phyloP scores from a whole-genome alignment of 2,888 invertebrate genomes.

The Drosophila niveifrons region DNA sequence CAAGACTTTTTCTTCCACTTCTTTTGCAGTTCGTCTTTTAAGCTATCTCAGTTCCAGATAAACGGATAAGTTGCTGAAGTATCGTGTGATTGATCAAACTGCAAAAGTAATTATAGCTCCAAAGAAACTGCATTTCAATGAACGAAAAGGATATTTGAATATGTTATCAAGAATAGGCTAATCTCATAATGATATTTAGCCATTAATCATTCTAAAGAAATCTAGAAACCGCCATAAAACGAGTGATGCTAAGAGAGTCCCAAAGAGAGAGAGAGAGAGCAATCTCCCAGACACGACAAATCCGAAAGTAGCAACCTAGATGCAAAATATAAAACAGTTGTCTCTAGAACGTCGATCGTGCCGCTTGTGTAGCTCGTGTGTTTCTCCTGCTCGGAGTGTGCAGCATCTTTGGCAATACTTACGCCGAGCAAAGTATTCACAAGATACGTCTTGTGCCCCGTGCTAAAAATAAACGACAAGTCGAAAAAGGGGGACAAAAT shows the following conservation, averaged over 20 bases:
- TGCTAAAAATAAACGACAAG: conserved; percentile 63
- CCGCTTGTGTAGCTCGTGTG: conserved; percentile 50
- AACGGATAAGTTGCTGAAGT: conserved; percentile 20
- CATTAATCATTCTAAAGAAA: conserved; percentile 12
- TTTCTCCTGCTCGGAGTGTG: conserved; percentile 1
- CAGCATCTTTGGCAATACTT: conserved; percentile 41
- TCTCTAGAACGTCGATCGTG: conserved; percentile 70
- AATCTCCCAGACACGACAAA: conserved; percentile 25
- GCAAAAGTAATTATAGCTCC: conserved; percentile 39
- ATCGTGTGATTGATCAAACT: conserved; percentile 36
- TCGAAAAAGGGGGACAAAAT: conserved; percentile 71
- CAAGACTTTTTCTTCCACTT: conserved; percentile 21
- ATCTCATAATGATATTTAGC: conserved; percentile 8
- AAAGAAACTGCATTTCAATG: not conserved
- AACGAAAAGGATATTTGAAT: not conserved
- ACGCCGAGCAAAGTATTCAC: conserved; percentile 42
- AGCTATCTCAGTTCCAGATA: conserved; percentile 24
- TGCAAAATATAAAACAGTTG: conserved; percentile 45
- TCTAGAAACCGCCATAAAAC: not conserved
- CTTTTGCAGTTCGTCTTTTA: not conserved
- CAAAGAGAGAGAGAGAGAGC: conserved; percentile 51
- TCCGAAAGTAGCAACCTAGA: conserved; percentile 28
- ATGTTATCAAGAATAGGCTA: not conserved
- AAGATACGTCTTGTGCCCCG: conserved; percentile 66
- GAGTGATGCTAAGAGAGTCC: conserved; percentile 41